These are phyloP conservation scores for Anthrax anthrax DNA, from an alignment of 2,888 invertebrate genomes.

Conservation along the genomic window DNA sequence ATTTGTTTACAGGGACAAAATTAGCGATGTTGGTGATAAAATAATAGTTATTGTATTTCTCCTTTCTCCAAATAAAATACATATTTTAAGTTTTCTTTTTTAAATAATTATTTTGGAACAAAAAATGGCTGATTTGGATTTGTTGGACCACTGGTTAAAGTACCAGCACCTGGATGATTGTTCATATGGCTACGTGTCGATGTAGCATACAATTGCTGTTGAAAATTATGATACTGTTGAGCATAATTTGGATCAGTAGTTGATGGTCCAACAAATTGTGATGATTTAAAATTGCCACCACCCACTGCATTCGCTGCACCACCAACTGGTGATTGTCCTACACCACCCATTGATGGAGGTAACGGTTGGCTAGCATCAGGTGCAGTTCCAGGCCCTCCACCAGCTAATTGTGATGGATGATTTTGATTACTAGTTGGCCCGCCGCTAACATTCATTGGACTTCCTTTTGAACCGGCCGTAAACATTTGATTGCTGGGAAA, in stretches of 20 bases:
- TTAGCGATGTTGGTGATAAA: no score
- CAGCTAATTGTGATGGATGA: conserved; percentile 15
- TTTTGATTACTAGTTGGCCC: conserved; percentile 12
- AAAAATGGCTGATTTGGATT: conserved; percentile 32
- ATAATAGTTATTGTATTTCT: no score
- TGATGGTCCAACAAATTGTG: conserved; percentile 70
- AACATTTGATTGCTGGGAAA: conserved; percentile 37
- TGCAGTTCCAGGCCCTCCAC: conserved; percentile 21
- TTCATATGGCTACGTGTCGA: conserved; percentile 49
- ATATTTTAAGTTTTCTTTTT: neutral
- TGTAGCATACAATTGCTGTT: conserved; percentile 87
- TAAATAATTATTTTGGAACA: conserved; percentile 23
- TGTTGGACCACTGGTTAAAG: conserved; percentile 16
- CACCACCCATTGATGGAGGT: conserved; percentile 65
- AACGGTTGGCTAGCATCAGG: conserved; percentile 55
- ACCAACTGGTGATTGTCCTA: conserved; percentile 15
- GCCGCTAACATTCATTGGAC: conserved; percentile 35
- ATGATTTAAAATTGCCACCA: conserved; percentile 45
- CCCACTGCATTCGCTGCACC: neutral
- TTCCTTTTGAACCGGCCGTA: conserved; percentile 41
- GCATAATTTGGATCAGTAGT: conserved; percentile 86
- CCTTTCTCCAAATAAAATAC: neutral
- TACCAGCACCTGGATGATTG: conserved; percentile 17
- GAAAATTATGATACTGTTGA: conserved; percentile 90
- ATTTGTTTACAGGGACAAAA: no score